Base-by-base conservation (phyloP, 2,888 invertebrate species). In the Schrankia costaestrigalis region DNA sequence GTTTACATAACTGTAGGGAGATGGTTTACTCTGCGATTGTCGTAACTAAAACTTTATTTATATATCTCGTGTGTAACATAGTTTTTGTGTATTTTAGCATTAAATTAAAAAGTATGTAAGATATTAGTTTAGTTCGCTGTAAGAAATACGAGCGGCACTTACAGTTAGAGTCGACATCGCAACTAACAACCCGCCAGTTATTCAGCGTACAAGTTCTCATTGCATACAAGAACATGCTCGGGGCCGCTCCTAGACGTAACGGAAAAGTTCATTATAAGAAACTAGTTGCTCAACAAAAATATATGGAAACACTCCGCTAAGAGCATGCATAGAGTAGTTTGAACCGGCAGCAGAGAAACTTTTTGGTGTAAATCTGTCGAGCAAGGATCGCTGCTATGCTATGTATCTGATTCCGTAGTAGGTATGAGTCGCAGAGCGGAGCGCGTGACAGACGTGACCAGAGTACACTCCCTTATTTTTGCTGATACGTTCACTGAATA, bases 201-300 rank as follows among this genome's bases (percentile, higher is more conserved):
- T 33, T n/a, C n/a, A 7, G 34, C 41, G 41, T 42, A 41, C 34
- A 31, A 50, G 36, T 39, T 45, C 23, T 51, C 45, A 45, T 47
- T 26, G 37, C 39, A 26, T 30, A 32, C 31, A 48, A 28, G 26
- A 9, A 19, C 37, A 29, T 24, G 26, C 40, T 31, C 35, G 22
- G 26, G 14, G 21, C 26, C 38, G 13, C 29, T 45, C 41, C 36
- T 35, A 28, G 35, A 26, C 43, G 41, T 31, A 41, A 35, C 38
- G 27, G 36, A 26, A 43, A 61, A 66, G 56, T 67, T 66, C 59
- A 61, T 67, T 66, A 64, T 56, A 59, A 58, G 61, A 48, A 53
- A 62, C 52, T 45, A 52, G 43, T 13, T 39, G 46, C 26, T 43
- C 50, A 60, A 58, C 51, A 62, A 62, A 62, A 58, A 48, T 44